Evolutionary conservation across 1,140 invertebrate genomes (phyloP), one percentile per base, ranked within the genome.

Genomic region (Ectropis grisescens): DNA sequence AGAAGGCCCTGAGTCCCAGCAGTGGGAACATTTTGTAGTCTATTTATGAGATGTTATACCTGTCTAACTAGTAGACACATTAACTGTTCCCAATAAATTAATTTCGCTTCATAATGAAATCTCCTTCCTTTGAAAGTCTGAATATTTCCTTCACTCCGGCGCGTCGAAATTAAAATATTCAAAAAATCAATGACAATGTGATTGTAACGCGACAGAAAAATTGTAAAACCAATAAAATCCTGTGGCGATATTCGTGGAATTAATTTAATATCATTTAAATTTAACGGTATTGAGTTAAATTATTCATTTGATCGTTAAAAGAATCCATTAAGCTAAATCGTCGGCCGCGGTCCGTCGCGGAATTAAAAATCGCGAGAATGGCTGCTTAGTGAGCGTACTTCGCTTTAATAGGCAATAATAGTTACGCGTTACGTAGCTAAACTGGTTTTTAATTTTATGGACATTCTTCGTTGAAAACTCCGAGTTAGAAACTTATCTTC

Each of bases 251-350:
- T 35, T 28, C 11, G 37, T 31, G 38, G 54, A 52, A 59, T 53
- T 56, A 59, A 56, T 56, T 56, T 49, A 50, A 53, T 59, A 52
- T 47, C 43, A 59, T 52, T 59, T 54, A 41, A 58, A 58, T 54
- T 54, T 46, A 13, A 41, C 37, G 29, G 33, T 24, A 32, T 47
- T 36, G 26, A 35, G 33, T 47, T 57, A 53, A 47, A 58, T 47
- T 58, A 53, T 58, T 58, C 54, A 53, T 50, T 42, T 11, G 41
- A 35, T 27, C 41, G 40, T 47, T 47, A 48, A 46, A 41, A 49
- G 36, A 37, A 41, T 44, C 43, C 54, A 58, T 58, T 58, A 58
- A 29, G 42, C 22, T 14, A 41, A 49, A 48, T 45, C 32, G 32
- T 28, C 19, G 31, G 32, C 33, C 23, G 22, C 22, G 25, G 15